Conservation (phyloP, 2,113 vertebrate species). For the Dasyornis broadbenti region DNA sequence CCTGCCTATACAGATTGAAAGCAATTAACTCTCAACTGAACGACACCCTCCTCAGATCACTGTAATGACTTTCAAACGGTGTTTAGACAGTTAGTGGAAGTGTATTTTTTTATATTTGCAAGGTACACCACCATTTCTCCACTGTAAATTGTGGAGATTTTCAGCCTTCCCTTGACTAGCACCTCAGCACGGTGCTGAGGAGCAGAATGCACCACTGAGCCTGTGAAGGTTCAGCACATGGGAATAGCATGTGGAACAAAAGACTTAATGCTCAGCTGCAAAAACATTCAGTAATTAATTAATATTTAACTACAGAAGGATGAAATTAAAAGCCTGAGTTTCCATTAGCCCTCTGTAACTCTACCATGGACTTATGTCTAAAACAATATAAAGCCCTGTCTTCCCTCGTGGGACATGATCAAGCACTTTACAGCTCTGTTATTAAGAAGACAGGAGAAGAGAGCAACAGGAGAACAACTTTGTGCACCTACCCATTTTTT, state of each 20-base stretch:
- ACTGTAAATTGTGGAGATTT: not conserved
- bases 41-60: not conserved
- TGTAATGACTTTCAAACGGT: not conserved
- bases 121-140: not conserved
- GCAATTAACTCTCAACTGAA: not conserved
- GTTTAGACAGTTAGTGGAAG: not conserved
- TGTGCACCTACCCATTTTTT: rapidly evolving
- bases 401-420: not conserved
- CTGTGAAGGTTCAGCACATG: not conserved
- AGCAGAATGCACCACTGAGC: not conserved
- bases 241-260: not conserved
- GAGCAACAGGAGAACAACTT: not conserved
- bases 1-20: not conserved
- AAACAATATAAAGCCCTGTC: not conserved
- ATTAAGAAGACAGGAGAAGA: not conserved
- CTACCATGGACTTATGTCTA: not conserved
- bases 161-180: not conserved
- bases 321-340: not conserved
- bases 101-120: not conserved
- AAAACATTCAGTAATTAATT: not conserved
- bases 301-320: not conserved
- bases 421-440: not conserved
- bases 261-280: not conserved
- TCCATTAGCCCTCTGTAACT: not conserved
- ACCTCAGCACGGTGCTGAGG: not conserved